Percentiles rank a stretch among this genome's conserved stretches.
Evolutionary conservation across 2,113 vertebrate genomes (phyloP).

Genomic region (Podocnemis expansa): DNA sequence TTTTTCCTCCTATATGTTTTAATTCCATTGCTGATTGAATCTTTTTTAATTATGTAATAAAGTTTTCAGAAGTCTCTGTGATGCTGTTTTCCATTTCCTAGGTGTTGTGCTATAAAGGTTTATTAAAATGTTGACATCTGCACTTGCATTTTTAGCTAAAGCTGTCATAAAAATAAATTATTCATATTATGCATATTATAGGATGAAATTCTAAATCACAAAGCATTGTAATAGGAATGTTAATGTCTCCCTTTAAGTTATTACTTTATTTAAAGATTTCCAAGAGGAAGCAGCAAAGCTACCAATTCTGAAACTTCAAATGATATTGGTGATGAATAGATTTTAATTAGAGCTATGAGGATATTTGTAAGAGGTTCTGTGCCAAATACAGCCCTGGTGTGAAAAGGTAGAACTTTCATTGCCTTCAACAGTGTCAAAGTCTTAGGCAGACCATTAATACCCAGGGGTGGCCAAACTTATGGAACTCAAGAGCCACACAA

Average conservation of each 20-base stretch:
- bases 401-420: background rate
- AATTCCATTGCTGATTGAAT: background rate
- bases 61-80: background rate
- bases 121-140: background rate
- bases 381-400: background rate
- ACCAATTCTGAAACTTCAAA: background rate
- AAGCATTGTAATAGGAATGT: background rate
- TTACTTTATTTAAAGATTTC: background rate
- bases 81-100: background rate
- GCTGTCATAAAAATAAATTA: conserved; percentile 29
- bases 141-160: background rate
- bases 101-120: background rate
- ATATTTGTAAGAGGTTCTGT: background rate
- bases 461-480: too few species aligned
- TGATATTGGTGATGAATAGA: background rate
- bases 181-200: background rate
- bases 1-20: background rate
- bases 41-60: background rate
- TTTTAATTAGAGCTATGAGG: background rate
- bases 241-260: background rate
- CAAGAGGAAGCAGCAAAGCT: background rate
- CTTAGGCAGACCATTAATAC: rapidly evolving
- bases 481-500: too few species aligned
- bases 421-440: background rate
- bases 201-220: background rate